A percentile compares a stretch with the other conserved stretches of the same genome.
Conservation (phyloP, 2,113 vertebrate species). For the Syngnathus floridae region DNA sequence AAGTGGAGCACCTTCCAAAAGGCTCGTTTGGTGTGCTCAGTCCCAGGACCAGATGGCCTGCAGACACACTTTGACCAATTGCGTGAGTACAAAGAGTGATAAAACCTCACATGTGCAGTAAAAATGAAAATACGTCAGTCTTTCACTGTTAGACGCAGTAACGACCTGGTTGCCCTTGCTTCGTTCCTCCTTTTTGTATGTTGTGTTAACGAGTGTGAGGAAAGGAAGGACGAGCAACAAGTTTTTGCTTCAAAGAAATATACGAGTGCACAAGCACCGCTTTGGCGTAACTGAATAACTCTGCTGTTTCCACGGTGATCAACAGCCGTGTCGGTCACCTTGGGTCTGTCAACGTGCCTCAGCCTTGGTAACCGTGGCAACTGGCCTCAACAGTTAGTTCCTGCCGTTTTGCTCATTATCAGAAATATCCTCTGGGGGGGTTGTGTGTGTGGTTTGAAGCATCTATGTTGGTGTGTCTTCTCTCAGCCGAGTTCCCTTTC, state of each 20-base stretch:
- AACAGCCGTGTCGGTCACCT: constrained; percentile 49
- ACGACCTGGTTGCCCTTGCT: constrained; percentile 16
- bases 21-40: constrained; percentile 73
- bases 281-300: constrained; percentile 22
- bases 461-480: constrained; percentile 3
- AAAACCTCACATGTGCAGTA: constrained; percentile 4
- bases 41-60: constrained; percentile 73
- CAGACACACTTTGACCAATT: constrained; percentile 78
- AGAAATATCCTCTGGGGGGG: constrained; percentile 14
- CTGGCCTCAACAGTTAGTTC: constrained; percentile 43
- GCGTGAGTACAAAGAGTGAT: constrained; percentile 64
- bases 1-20: constrained; percentile 81
- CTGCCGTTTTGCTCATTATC: constrained; percentile 44
- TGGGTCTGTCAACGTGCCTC: constrained; percentile 42
- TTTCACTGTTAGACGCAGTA: constrained; percentile 7
- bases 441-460: constrained; percentile 15
- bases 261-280: constrained; percentile 5
- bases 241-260: constrained; percentile 17
- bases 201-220: constrained; percentile 8
- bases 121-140: constrained; percentile 14
- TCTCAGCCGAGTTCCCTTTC: background rate
- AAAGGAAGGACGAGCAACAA: background rate
- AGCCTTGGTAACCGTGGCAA: constrained; percentile 56
- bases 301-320: constrained; percentile 58
- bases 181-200: constrained; percentile 5